Evolutionary conservation across 2,113 vertebrate genomes (phyloP), one percentile per base, ranked within the genome.

Genomic region (Pelvicachromis taeniatus): DNA sequence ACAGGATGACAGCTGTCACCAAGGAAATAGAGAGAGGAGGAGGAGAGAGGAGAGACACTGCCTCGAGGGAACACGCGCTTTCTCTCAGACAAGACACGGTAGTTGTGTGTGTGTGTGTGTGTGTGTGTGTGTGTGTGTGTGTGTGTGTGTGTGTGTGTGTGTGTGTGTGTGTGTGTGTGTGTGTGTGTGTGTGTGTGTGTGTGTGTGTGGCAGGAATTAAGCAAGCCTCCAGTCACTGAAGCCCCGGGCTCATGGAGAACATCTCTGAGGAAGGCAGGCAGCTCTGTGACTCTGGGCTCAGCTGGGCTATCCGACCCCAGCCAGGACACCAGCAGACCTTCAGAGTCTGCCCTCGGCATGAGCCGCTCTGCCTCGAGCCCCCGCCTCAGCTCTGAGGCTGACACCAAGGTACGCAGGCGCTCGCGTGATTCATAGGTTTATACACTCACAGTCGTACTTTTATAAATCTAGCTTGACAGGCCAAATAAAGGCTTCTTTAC

Each of bases 301-400:
- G 91, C 92, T 5, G 95, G 94, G 26, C 87, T 92, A 9, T 83
- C 94, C 0, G 96, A 96, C 31, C 31, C 94, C 70, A 85, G 65
- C 83, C 90, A 87, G 53, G 96, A 96, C 83, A 45, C 92, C 68
- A 89, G 86, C 85, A 93, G 87, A 61, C 85, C 77, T 23, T 21
- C 90, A 9, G 95, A 95, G 14, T 84, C 86, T 1, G 87, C 65
- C 13, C 86, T 93, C 10, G 94, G 95, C 50, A 96, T 97, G 95
- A 94, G 92, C 48, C 96, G 96, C 87, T 97, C 96, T 0, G 96
- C 96, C 21, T 97, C 96, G 68, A 97, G 96, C 78, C 96, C 96
- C 33, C 95, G 94, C 77, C 96, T 97, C 68, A 97, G 95, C 93
- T 94, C 96, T 0, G 95, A 96, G 42, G 77, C 92, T 0, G 96